Evolutionary conservation across 2,113 vertebrate genomes (phyloP), one percentile per base, ranked within the genome.

Genomic region (Amphiprion ocellaris): DNA sequence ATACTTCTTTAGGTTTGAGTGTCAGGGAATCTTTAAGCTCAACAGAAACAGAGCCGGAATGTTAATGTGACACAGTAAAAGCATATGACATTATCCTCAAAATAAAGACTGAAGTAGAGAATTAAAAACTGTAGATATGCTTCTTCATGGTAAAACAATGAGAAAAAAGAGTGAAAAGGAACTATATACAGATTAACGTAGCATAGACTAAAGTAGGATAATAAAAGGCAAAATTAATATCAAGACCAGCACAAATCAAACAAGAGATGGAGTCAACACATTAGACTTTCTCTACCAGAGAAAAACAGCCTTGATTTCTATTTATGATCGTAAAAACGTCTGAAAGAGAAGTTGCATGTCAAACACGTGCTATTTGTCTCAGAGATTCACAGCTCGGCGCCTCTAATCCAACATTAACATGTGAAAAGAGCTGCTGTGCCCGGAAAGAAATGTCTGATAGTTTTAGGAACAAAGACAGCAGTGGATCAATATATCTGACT

Each of bases 401-500:
- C 14, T 76, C 6, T 23, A 14, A 58, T 71, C 49, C 9, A 14
- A 10, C 56, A 71, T 83, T 46, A 77, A 60, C 56, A 24, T 49
- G 53, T 61, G 44, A 41, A 46, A 66, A 56, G 37, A 70, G 53
- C 67, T 52, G 23, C 70, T 39, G 60, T 10, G 49, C 24, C 26
- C 23, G 21, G 62, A 86, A 44, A 89, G 30, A 82, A 68, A 67
- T 17, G 33, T 78, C 69, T 83, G 79, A 81, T 64, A 59, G 72
- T 79, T 85, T 74, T 28, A 63, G 64, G 69, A 67, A 49, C 37
- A 24, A 79, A 78, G 68, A 49, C 73, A 21, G 54, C 74, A 10
- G 44, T 3, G 8, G 68, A 87, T 91, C 90, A 10, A 92, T 92
- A 63, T 58, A 39, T 82, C 39, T 70, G 89, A 90, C 82, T 72